These are phyloP conservation scores for Leiothrix lutea DNA, from an alignment of 2,113 vertebrate genomes.

Conservation along the genomic window DNA sequence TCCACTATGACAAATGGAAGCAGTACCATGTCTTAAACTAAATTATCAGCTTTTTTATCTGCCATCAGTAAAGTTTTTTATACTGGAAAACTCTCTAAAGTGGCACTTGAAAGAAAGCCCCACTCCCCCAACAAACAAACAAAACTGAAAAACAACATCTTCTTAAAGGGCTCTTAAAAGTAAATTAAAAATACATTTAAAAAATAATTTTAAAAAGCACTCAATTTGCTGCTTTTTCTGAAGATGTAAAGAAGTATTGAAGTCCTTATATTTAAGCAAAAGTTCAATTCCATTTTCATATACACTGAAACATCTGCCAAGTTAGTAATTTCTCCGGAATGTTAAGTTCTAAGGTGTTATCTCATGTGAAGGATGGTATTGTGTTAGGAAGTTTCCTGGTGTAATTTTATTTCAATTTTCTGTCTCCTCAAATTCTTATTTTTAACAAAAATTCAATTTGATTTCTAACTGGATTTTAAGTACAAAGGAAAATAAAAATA, in stretches of 20 bases:
- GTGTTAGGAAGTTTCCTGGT: neutral
- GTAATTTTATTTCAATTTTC: neutral
- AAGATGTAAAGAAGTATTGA: neutral
- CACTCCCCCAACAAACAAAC: fast-evolving
- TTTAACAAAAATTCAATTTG: neutral
- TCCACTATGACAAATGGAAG: neutral
- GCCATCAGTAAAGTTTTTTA: neutral
- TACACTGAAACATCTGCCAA: neutral
- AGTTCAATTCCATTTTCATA: neutral
- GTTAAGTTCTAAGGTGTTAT: neutral
- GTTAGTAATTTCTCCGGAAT: neutral
- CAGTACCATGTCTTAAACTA: neutral
- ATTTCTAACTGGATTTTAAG: neutral
- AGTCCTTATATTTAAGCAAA: neutral
- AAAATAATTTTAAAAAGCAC: neutral
- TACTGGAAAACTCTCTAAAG: neutral
- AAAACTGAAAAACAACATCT: neutral
- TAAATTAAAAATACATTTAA: neutral
- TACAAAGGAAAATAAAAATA: neutral
- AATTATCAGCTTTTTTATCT: neutral
- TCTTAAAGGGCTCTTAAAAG: neutral
- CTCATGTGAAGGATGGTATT: neutral
- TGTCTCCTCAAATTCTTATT: neutral
- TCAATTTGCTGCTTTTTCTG: neutral
- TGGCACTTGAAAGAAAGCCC: neutral